These are phyloP conservation scores for Rhagonycha lutea DNA, from an alignment of 2,888 invertebrate genomes.

Conservation along the genomic window DNA sequence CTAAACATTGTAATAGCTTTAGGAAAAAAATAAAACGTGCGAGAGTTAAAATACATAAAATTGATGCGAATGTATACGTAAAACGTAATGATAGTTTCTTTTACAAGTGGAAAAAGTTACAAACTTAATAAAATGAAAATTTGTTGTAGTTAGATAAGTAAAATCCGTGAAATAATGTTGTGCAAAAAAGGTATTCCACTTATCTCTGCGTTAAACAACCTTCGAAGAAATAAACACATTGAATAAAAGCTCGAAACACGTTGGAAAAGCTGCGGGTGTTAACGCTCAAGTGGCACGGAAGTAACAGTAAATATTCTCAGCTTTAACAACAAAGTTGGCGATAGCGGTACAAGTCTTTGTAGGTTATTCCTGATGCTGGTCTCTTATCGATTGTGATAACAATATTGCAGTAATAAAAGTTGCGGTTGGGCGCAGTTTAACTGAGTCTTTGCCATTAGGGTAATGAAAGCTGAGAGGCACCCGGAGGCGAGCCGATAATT, in stretches of 20 bases:
- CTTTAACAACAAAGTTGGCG: constrained; percentile 19
- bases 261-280: constrained; percentile 22
- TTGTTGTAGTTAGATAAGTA: background rate
- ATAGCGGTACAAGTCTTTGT: constrained; percentile 27
- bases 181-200: constrained; percentile 4
- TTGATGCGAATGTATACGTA: background rate
- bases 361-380: constrained; percentile 25
- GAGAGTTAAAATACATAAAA: background rate
- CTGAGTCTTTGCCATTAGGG: constrained; percentile 43
- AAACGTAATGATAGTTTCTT: background rate
- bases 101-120: background rate
- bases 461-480: constrained; percentile 50
- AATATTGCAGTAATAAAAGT: constrained; percentile 31
- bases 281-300: constrained; percentile 12
- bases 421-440: constrained; percentile 31
- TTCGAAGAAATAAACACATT: constrained; percentile 25
- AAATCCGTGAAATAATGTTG: background rate
- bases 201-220: constrained; percentile 19
- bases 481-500: constrained; percentile 51
- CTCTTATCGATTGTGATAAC: constrained; percentile 28
- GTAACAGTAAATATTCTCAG: constrained; percentile 20
- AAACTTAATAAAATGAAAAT: background rate
- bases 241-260: constrained; percentile 21
- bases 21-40: background rate
- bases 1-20: background rate